Percentiles rank a stretch among this genome's conserved stretches.
phyloP scores from a whole-genome alignment of 2,797 vertebrate species.

The Ataeniobius toweri region DNA sequence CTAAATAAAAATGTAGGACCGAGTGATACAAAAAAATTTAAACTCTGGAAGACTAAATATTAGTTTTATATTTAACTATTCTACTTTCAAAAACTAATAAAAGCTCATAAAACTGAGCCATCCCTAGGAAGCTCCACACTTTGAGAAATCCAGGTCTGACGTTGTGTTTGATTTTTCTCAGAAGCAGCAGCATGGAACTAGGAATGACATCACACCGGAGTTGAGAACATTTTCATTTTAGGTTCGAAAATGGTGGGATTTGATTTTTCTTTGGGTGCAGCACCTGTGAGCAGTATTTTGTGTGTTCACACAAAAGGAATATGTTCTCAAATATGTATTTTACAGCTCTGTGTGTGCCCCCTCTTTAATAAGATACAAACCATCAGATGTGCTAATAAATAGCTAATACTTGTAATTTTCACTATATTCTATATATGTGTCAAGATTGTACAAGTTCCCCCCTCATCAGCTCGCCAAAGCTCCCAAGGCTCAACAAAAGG shows the following conservation, averaged over 20 bases:
- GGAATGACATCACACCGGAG: not conserved
- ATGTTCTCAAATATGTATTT: not conserved
- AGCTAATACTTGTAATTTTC: not conserved
- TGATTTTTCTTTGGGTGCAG: not conserved
- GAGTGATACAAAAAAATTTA: not conserved
- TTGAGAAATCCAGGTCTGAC: not conserved
- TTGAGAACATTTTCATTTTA: not conserved
- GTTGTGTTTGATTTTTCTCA: not conserved
- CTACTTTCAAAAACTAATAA: not conserved
- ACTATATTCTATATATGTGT: not conserved
- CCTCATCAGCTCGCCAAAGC: slow-evolving; percentile 57
- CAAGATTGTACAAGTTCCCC: slow-evolving; percentile 65
- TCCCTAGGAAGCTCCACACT: not conserved
- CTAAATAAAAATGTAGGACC: not conserved
- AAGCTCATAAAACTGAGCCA: not conserved
- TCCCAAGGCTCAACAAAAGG: slow-evolving; percentile 56
- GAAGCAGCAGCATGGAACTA: not conserved
- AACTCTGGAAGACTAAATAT: not conserved
- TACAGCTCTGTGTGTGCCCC: not conserved
- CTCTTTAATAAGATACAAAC: not conserved
- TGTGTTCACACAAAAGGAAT: not conserved
- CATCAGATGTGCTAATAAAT: not conserved
- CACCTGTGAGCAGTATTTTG: not conserved
- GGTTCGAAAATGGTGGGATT: not conserved
- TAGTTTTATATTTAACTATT: not conserved